Evolutionary conservation across 2,113 vertebrate species (phyloP), one percentile per base, ranked within the genome.

Genomic region (Rhinopomastus cyanomelas): DNA sequence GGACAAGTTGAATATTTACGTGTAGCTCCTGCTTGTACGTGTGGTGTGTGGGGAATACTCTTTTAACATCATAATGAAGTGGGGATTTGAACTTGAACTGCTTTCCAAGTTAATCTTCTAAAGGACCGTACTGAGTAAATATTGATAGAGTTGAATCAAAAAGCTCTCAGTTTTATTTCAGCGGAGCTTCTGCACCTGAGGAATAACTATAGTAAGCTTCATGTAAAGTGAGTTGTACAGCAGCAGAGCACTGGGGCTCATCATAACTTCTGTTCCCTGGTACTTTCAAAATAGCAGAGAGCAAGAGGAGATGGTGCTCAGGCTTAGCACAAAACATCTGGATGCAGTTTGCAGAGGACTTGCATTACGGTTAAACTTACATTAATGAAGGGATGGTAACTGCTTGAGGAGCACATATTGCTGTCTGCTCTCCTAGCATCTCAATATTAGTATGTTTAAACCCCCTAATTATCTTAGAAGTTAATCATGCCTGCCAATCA

Each of bases 111-210:
- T 90, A 48, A 84, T 86, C 51, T 88, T 91, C 77, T 75, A 30
- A 91, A 91, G 71, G 30, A 65, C 68, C 75, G 42, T 55, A 23
- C 26, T 74, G 62, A 89, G 87, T 93, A 94, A 94, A 91, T 95
- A 93, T 94, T 94, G 92, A 84, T 66, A 22, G 20, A 78, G 11
- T 75, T 92, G 88, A 76, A 76, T 89, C 59, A 83, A 76, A 93
- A 88, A 91, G 51, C 29, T 53, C 22, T 55, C 91, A 92, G 42
- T 65, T 93, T 86, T 89, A 57, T 89, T 93, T 81, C 91, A 55
- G 1, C 52, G 30, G 51, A 87, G 34, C 39, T 89, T 65, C 77
- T 69, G 55, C 48, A 72, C 73, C 46, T 65, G 76, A 90, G 39
- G 77, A 87, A 52, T 88, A 84, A 29, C 36, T 83, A 2, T 4